Conservation (phyloP, 2,113 vertebrate species). For the Chauna torquata region DNA sequence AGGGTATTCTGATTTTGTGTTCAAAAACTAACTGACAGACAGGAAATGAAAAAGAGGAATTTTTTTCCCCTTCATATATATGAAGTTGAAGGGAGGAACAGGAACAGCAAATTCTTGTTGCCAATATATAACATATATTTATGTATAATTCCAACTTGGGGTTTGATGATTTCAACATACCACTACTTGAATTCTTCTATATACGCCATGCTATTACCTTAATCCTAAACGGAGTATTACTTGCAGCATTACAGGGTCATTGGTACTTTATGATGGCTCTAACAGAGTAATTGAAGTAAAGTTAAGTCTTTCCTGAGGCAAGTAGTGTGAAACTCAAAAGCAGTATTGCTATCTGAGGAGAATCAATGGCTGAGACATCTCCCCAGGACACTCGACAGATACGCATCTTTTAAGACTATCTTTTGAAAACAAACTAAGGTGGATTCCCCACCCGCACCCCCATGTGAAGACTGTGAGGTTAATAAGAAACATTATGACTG, state of each 20-base stretch:
- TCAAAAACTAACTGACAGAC: neutral
- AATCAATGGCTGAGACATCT: neutral
- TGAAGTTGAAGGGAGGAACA: neutral
- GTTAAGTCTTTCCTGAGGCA: neutral
- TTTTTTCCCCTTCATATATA: neutral
- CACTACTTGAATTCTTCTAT: neutral
- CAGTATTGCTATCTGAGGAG: neutral
- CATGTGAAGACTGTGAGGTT: neutral
- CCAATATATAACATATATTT: neutral
- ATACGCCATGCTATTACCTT: neutral
- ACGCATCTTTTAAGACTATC: neutral
- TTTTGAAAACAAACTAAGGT: neutral
- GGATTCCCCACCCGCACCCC: neutral
- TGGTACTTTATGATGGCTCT: neutral
- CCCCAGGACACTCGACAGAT: neutral
- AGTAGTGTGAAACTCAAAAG: neutral
- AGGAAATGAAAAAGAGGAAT: fast-evolving
- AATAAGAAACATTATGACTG: neutral
- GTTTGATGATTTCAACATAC: neutral
- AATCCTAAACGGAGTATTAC: neutral
- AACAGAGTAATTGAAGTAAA: neutral
- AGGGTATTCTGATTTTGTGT: neutral
- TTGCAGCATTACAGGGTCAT: neutral
- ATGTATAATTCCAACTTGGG: neutral
- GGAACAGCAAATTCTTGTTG: neutral